phyloP scores from a whole-genome alignment of 2,113 vertebrate genomes.

The Melanerpes formicivorus region DNA sequence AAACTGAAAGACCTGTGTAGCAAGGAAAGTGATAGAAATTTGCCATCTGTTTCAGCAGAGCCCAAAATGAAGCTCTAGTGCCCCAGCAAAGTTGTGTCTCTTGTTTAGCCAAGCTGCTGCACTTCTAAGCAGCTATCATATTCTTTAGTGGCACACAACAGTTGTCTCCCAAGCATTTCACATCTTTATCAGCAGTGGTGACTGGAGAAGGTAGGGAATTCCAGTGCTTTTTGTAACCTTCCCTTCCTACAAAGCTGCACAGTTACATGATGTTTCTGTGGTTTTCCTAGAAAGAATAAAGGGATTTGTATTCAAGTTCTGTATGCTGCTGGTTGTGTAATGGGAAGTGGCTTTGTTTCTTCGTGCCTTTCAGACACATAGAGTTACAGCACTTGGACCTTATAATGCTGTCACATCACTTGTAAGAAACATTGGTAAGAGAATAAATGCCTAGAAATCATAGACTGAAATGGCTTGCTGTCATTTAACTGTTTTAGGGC shows the following conservation, averaged over 20 bases:
- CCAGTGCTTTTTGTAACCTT: neutral
- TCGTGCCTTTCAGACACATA: neutral
- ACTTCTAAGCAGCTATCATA: neutral
- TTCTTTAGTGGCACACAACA: neutral
- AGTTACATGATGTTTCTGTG: neutral
- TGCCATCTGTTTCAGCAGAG: neutral
- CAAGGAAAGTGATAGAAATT: neutral
- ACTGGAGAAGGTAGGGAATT: neutral
- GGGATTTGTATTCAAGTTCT: neutral
- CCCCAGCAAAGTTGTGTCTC: neutral
- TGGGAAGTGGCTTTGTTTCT: neutral
- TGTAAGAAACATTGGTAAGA: neutral
- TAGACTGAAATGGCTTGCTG: neutral
- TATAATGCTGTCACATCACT: neutral
- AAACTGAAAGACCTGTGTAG: neutral
- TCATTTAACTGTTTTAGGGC: neutral
- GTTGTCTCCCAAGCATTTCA: neutral
- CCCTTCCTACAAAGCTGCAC: neutral
- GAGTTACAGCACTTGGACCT: neutral
- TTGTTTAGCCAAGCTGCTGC: neutral
- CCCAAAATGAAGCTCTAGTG: neutral
- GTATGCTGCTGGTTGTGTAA: neutral
- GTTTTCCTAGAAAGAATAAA: neutral
- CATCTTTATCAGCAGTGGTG: neutral
- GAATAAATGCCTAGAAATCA: neutral